phyloP scores from a whole-genome alignment of 2,797 vertebrate species.

The Diplodus sargus region DNA sequence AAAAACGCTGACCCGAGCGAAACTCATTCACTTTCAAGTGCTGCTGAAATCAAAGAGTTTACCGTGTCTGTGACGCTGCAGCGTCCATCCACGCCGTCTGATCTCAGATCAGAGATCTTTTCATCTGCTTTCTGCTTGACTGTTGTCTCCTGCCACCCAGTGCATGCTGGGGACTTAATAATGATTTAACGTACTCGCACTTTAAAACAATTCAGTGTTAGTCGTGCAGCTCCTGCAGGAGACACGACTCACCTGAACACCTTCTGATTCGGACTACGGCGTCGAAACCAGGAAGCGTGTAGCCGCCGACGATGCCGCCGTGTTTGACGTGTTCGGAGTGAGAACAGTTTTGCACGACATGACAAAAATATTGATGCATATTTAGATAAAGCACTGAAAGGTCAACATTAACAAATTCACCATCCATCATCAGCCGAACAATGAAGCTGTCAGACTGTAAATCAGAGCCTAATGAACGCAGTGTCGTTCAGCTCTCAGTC shows the following conservation, averaged over 20 bases:
- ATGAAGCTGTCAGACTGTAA: neutral
- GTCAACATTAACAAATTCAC: conserved; percentile 3
- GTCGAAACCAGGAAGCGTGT: too few relatives aligned
- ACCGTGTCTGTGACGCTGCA: conserved; percentile 8
- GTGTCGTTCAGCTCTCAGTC: too few relatives aligned
- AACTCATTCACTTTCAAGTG: conserved; percentile 52
- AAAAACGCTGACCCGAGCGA: conserved; percentile 40
- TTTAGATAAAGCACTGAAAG: neutral
- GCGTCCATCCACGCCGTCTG: conserved; percentile 25
- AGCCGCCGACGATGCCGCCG: too few relatives aligned
- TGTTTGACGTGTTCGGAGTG: too few relatives aligned
- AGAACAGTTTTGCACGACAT: too few relatives aligned
- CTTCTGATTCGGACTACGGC: too few relatives aligned
- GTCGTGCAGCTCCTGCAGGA: too few relatives aligned
- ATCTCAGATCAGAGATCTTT: conserved; percentile 32
- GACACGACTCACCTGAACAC: too few relatives aligned
- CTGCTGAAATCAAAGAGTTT: conserved; percentile 20
- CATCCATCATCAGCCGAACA: neutral
- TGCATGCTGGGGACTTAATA: conserved; percentile 42
- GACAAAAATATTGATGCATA: neutral
- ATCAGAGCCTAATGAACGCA: neutral
- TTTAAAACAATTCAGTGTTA: too few relatives aligned
- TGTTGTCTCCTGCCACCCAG: conserved; percentile 6
- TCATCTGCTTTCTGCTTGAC: conserved; percentile 23
- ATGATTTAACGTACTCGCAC: too few relatives aligned